Conservation (phyloP, 2,888 invertebrate genomes). For the Xanthorhoe designata region DNA sequence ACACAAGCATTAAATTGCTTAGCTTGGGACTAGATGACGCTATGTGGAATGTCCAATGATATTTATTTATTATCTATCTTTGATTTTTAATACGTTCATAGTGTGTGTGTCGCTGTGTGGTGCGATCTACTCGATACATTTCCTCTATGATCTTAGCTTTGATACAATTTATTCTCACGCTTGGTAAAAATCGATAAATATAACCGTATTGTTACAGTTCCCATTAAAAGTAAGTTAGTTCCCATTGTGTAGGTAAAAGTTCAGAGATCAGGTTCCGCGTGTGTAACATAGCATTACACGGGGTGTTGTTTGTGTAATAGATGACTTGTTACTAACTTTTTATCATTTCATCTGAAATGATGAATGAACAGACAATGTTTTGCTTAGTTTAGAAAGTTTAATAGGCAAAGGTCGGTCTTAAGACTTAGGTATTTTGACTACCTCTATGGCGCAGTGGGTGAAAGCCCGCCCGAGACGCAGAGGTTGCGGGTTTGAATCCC, state of each 20-base stretch:
- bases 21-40: too few relatives aligned
- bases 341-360: constrained; percentile 34
- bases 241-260: constrained; percentile 79
- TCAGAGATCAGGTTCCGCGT: constrained; percentile 51
- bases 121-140: not conserved
- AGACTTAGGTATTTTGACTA: too few relatives aligned
- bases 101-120: not conserved
- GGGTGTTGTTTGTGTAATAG: constrained; percentile 27
- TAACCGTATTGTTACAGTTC: constrained; percentile 57
- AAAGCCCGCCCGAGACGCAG: too few relatives aligned
- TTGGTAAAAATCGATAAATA: constrained; percentile 53
- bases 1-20: too few relatives aligned
- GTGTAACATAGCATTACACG: constrained; percentile 40
- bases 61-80: too few relatives aligned
- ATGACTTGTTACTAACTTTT: constrained; percentile 28
- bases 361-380: constrained; percentile 21
- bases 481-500: too few relatives aligned
- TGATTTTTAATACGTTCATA: not conserved
- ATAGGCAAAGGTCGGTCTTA: not conserved
- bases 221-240: constrained; percentile 48
- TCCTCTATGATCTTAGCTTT: not conserved
- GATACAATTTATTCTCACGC: constrained; percentile 52
- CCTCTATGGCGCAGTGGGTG: too few relatives aligned
- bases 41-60: too few relatives aligned
- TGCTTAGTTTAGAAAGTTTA: constrained; percentile 23